phyloP scores from a whole-genome alignment of 2,113 vertebrate genomes.

The Leptocoma aspasia region DNA sequence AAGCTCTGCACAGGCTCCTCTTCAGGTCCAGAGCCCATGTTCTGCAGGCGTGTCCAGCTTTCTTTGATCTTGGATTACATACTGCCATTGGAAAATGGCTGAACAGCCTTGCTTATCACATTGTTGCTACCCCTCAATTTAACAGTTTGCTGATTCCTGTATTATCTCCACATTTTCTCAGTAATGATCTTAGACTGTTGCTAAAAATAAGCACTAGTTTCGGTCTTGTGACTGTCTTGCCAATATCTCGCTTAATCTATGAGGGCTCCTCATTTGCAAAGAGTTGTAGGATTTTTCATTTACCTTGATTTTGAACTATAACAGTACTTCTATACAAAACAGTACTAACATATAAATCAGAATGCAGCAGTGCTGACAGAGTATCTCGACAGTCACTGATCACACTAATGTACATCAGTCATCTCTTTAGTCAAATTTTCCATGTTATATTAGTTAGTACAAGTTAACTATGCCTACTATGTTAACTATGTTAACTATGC shows the following conservation, averaged over 20 bases:
- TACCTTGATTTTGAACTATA: not conserved
- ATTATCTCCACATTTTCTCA: not conserved
- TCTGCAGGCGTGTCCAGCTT: fast-evolving
- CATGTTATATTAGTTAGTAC: not conserved
- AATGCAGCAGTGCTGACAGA: not conserved
- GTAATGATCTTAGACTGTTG: not conserved
- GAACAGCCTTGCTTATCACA: not conserved
- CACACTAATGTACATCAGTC: not conserved
- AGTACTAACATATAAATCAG: not conserved
- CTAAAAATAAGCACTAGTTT: slow-evolving; percentile 1
- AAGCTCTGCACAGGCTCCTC: not conserved
- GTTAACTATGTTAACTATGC: not conserved
- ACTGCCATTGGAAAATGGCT: not conserved
- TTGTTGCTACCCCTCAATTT: not conserved
- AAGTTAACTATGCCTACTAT: not conserved
- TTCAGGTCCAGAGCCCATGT: not conserved
- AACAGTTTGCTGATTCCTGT: not conserved
- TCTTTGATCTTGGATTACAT: not conserved
- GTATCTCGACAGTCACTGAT: fast-evolving
- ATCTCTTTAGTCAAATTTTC: not conserved
- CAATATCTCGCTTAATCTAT: not conserved
- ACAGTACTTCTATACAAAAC: not conserved
- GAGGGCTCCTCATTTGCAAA: not conserved
- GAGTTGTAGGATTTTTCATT: not conserved
- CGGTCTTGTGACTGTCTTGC: not conserved